Evolutionary conservation across 1,140 invertebrate species (phyloP).

Genomic region (Lanistes nyassanus): DNA sequence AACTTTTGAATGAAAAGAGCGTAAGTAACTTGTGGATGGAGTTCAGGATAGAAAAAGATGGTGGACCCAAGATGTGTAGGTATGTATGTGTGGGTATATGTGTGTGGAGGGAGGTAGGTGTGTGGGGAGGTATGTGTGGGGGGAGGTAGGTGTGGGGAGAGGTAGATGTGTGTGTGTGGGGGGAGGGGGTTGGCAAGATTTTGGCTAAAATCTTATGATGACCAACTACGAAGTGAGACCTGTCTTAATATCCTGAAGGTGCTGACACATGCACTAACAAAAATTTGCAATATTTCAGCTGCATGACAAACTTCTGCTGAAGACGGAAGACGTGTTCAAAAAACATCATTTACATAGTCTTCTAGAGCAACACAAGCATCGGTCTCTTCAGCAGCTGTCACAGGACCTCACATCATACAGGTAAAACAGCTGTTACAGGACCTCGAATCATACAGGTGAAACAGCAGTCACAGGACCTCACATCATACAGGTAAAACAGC

Average conservation of each 20-base stretch:
- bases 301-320: constrained; percentile 29
- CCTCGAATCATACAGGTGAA: too few relatives aligned
- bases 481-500: too few relatives aligned
- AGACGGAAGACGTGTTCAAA: constrained; percentile 39
- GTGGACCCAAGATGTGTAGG: not conserved
- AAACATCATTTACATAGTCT: constrained; percentile 42
- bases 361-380: constrained; percentile 39
- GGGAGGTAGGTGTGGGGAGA: too few relatives aligned
- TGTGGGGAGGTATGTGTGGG: not conserved
- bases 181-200: not conserved
- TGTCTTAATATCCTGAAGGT: too few relatives aligned
- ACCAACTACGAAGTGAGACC: too few relatives aligned
- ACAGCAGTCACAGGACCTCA: too few relatives aligned
- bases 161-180: constrained; percentile 17
- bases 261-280: too few relatives aligned
- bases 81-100: constrained; percentile 19
- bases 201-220: too few relatives aligned
- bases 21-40: not conserved
- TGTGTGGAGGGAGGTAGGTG: not conserved
- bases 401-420: constrained; percentile 42
- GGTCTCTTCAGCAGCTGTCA: constrained; percentile 39
- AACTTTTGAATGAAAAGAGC: not conserved
- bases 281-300: constrained; percentile 27
- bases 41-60: not conserved
- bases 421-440: constrained; percentile 36